Evolutionary conservation across 2,113 vertebrate species (phyloP), one percentile per base, ranked within the genome.

Genomic region (Gasterosteus nipponicus): DNA sequence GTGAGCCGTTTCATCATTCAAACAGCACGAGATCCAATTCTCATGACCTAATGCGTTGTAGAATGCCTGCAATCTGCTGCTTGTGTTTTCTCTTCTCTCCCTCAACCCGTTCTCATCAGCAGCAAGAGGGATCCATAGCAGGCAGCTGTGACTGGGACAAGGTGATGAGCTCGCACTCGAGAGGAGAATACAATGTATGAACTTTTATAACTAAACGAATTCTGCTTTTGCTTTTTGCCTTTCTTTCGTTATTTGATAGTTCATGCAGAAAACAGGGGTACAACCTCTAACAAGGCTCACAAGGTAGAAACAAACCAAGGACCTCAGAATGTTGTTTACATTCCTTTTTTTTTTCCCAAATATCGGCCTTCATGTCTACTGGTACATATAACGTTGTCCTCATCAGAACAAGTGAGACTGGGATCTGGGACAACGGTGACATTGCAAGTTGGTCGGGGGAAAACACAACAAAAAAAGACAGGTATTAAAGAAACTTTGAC

Each of bases 1-100:
- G 91, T 91, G 91, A 91, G 82, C 78, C 91, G 86, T 93, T 93
- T 93, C 92, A 91, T 92, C 90, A 93, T 92, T 90, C 66, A 71
- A 89, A 87, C 90, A 81, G 80, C 73, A 61, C 68, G 41, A 81
- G 87, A 84, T 92, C 92, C 85, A 90, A 92, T 95, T 95, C 94
- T 94, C 94, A 95, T 95, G 94, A 95, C 94, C 93, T 95, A 93
- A 95, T 94, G 89, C 85, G 31, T 90, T 89, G 86, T 87, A 94
- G 92, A 92, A 94, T 93, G 92, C 90, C 83, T 90, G 87, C 91
- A 92, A 89, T 88, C 85, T 79, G 79, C 72, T 69, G 79, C 84
- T 90, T 71, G 83, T 91, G 90, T 93, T 93, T 91, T 93, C 84
- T 90, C 87, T 89, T 89, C 87, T 87, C 87, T 89, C 81, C 81